Percentiles rank a stretch among this genome's conserved stretches.
These are phyloP conservation scores for Pandemis heparana DNA, from an alignment of 2,888 invertebrate genomes.

Conservation along the genomic window DNA sequence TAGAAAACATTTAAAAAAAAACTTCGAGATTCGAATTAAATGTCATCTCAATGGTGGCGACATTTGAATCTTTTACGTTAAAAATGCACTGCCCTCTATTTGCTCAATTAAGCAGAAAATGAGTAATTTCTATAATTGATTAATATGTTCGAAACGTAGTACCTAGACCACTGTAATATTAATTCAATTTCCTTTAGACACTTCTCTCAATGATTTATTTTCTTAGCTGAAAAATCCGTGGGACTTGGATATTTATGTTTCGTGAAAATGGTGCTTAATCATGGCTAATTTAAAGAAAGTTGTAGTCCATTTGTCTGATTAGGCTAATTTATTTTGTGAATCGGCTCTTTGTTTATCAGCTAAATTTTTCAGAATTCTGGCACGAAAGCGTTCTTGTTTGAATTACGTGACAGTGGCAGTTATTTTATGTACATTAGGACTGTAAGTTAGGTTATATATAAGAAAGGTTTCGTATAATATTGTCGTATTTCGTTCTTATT, in stretches of 20 bases:
- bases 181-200: background rate
- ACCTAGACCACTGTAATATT: background rate
- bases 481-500: slow-evolving; percentile 59
- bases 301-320: slow-evolving; percentile 43
- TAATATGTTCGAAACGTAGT: background rate
- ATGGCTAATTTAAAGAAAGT: slow-evolving; percentile 41
- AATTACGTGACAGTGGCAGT: slow-evolving; percentile 8
- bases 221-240: background rate
- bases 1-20: too few species aligned
- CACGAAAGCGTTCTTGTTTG: slow-evolving; percentile 19
- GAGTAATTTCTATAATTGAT: background rate
- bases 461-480: slow-evolving; percentile 52
- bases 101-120: slow-evolving; percentile 3
- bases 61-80: slow-evolving; percentile 26
- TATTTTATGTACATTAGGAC: slow-evolving; percentile 16
- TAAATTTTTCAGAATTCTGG: slow-evolving; percentile 37
- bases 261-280: slow-evolving; percentile 40
- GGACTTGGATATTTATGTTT: slow-evolving; percentile 31
- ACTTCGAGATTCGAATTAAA: too few species aligned
- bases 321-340: slow-evolving; percentile 36
- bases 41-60: background rate
- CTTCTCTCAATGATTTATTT: background rate
- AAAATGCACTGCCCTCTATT: background rate
- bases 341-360: slow-evolving; percentile 26
- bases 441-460: slow-evolving; percentile 34